Evolutionary conservation across 2,797 vertebrate genomes (phyloP).

Genomic region (Salarias fasciatus): DNA sequence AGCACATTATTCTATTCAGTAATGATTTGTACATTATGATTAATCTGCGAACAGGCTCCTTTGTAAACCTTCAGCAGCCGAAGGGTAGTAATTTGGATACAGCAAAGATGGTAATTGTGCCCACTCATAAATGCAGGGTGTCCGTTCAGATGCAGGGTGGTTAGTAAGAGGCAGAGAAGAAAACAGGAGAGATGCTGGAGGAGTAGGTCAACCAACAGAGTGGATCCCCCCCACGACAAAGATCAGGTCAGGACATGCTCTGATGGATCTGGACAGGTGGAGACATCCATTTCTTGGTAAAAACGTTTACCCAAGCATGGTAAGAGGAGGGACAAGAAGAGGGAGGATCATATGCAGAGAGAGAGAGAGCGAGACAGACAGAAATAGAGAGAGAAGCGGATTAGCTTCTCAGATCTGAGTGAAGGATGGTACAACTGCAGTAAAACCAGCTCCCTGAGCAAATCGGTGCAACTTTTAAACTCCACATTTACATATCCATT

Average conservation of each 20-base stretch:
- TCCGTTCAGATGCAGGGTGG: slow-evolving; percentile 62
- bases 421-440: neutral
- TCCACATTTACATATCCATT: no score
- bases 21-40: slow-evolving; percentile 10
- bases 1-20: neutral
- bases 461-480: neutral
- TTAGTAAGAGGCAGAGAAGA: slow-evolving; percentile 63
- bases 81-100: slow-evolving; percentile 27
- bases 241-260: slow-evolving; percentile 72
- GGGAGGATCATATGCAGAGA: neutral
- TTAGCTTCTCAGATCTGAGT: slow-evolving; percentile 15
- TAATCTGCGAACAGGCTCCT: slow-evolving; percentile 10
- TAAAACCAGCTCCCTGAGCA: neutral
- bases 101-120: slow-evolving; percentile 25
- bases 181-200: slow-evolving; percentile 28
- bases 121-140: slow-evolving; percentile 72
- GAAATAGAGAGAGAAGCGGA: slow-evolving; percentile 2
- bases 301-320: slow-evolving; percentile 59
- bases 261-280: slow-evolving; percentile 62
- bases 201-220: slow-evolving; percentile 32
- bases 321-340: slow-evolving; percentile 16
- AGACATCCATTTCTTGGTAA: slow-evolving; percentile 62
- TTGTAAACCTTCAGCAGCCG: slow-evolving; percentile 6
- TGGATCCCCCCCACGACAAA: slow-evolving; percentile 6
- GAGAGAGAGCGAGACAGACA: no score